These are phyloP conservation scores for Umimayanthus kanabou DNA, from an alignment of 92 coral and sea anemone genomes.

Conservation along the genomic window DNA sequence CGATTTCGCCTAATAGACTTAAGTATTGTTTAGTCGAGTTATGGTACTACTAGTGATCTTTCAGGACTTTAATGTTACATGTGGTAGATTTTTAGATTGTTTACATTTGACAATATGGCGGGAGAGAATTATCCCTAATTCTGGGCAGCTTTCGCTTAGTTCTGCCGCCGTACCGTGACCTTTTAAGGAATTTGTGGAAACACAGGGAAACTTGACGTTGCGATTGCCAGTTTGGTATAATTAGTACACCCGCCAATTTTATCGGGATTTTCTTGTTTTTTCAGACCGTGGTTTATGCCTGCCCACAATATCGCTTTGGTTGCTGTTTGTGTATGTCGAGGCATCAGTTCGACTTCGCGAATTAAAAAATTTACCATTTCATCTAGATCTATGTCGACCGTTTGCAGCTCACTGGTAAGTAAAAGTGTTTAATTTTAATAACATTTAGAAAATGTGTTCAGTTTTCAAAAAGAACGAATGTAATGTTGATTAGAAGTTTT, in stretches of 20 bases:
- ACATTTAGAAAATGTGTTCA: not conserved
- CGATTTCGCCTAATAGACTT: not conserved
- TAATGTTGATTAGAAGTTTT: not conserved
- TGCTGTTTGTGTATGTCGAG: slow-evolving; percentile 95
- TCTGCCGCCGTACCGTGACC: slow-evolving; percentile 8
- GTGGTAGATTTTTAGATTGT: slow-evolving; percentile 20
- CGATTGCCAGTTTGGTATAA: slow-evolving; percentile 11
- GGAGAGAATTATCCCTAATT: slow-evolving; percentile 20
- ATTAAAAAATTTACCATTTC: slow-evolving; percentile 94
- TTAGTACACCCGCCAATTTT: not conserved
- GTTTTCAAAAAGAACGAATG: slow-evolving; percentile 17
- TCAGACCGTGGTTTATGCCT: slow-evolving; percentile 96
- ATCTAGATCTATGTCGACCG: slow-evolving; percentile 96
- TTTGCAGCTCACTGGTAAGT: slow-evolving; percentile 99
- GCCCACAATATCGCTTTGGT: slow-evolving; percentile 95
- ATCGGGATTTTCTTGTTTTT: slow-evolving; percentile 4
- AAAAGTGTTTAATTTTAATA: not conserved
- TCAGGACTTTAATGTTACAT: slow-evolving; percentile 36
- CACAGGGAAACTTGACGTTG: not conserved
- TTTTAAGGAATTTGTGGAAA: slow-evolving; percentile 11
- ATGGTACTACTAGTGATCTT: slow-evolving; percentile 24
- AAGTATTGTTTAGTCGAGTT: not conserved
- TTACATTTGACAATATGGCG: slow-evolving; percentile 47
- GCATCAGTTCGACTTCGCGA: slow-evolving; percentile 97
- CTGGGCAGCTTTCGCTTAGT: slow-evolving; percentile 28